Evolutionary conservation across 2,797 vertebrate genomes (phyloP).

Genomic region (Myotis findleyi): DNA sequence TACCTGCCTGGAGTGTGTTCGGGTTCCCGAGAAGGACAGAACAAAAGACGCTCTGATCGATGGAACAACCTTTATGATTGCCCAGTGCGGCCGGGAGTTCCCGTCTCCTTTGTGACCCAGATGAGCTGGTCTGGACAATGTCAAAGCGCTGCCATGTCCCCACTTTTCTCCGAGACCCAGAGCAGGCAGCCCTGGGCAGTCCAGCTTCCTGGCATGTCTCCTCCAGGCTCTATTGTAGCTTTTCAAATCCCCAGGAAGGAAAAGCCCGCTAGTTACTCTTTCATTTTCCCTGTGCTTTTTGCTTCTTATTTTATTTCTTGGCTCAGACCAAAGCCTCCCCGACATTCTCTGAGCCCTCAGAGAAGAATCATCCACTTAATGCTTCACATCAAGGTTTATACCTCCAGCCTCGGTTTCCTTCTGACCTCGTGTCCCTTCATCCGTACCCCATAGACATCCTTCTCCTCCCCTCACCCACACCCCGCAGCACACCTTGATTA

Average conservation of each 20-base stretch:
- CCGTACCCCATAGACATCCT: background rate
- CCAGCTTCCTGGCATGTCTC: background rate
- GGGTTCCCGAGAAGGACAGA: conserved; percentile 45
- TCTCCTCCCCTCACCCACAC: background rate
- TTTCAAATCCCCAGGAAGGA: conserved; percentile 51
- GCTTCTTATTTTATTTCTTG: conserved; percentile 32
- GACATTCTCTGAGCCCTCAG: background rate
- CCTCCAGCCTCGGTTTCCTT: background rate
- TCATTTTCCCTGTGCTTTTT: conserved; percentile 46
- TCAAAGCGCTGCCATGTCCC: background rate
- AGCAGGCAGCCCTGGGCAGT: background rate
- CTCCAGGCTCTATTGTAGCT: background rate
- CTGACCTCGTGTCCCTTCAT: background rate
- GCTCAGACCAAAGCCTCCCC: conserved; percentile 26
- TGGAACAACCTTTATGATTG: background rate
- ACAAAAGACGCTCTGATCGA: background rate
- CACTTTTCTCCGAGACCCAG: background rate
- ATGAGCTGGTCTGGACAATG: background rate
- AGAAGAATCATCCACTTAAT: conserved; percentile 14
- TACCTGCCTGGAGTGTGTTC: conserved; percentile 7
- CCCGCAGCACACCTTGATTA: background rate
- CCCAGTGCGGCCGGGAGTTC: background rate
- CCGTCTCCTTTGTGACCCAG: background rate
- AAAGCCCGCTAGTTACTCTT: background rate
- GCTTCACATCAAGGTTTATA: background rate